Evolutionary conservation across 2,113 vertebrate species (phyloP), one percentile per base, ranked within the genome.

Genomic region (Condylura cristata): DNA sequence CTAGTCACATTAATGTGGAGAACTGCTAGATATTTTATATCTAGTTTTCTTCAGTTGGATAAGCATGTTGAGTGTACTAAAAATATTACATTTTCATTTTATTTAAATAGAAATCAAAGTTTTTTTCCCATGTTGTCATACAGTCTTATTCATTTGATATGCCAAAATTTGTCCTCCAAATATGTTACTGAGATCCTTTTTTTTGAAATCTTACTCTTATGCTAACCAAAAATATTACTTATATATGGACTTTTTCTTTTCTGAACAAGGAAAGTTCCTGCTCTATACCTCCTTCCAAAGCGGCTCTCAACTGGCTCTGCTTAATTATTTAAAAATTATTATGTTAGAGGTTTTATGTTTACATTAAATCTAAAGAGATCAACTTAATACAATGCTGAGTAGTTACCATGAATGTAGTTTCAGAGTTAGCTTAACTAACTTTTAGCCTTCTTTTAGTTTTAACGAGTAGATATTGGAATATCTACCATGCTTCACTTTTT

Each of bases 251-350:
- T 4, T 44, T 90, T 63, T 65, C 0, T 82, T 60, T 83, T 14
- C 17, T 39, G 17, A 46, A 58, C 86, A 66, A 83, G 3, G 51
- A 90, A 66, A 86, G 3, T 0, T 17, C 74, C 20, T 63, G 32
- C 12, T 75, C 39, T 34, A 6, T 37, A 60, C 1, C 66, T 71
- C 1, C 17, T 8, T 65, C 20, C 65, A 66, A 80, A 75, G 5
- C 46, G 1, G 5, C 20, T 75, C 30, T 71, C 51, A 41, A 32
- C 61, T 48, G 83, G 63, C 4, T 48, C 5, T 56, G 8, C 74
- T 92, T 83, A 80, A 80, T 90, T 51, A 60, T 66, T 86, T 58
- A 80, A 89, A 89, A 70, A 58, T 30, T 46, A 68, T 26, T 81
- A 9, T 41, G 32, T 34, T 72, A 48, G 72, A 34, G 2, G 4